A percentile compares a stretch with the other conserved stretches of the same genome.
These are phyloP conservation scores for Monomorium pharaonis DNA, from an alignment of 1,140 invertebrate species.

Conservation along the genomic window DNA sequence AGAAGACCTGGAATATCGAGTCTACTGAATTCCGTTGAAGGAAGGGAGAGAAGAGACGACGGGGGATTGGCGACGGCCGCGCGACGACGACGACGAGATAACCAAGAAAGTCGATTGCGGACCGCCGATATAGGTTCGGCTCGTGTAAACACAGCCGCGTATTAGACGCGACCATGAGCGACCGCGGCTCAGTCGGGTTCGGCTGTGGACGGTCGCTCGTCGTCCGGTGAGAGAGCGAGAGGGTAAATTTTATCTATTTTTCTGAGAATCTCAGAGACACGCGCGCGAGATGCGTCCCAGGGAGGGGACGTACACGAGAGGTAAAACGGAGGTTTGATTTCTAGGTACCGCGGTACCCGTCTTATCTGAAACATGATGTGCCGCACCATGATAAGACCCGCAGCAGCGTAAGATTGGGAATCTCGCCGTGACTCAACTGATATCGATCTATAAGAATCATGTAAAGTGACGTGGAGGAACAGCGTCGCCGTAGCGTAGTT, in stretches of 20 bases:
- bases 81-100: slow-evolving; percentile 6
- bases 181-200: not conserved
- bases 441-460: slow-evolving; percentile 46
- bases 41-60: not conserved
- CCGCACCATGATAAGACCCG: slow-evolving; percentile 30
- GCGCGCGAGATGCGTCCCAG: no score
- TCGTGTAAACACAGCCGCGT: slow-evolving; percentile 10
- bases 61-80: not conserved
- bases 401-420: not conserved
- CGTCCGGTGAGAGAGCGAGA: not conserved
- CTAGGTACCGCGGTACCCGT: slow-evolving; percentile 15
- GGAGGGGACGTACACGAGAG: no score
- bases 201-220: not conserved
- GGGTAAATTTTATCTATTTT: not conserved
- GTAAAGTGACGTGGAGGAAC: slow-evolving; percentile 25
- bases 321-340: not conserved
- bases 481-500: slow-evolving; percentile 3
- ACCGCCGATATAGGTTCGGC: not conserved
- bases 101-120: slow-evolving; percentile 20
- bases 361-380: slow-evolving; percentile 55
- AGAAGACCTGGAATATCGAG: not conserved
- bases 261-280: not conserved
- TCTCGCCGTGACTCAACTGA: slow-evolving; percentile 51
- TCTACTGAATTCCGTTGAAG: not conserved
- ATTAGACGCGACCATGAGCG: not conserved